These are phyloP conservation scores for Crotalus helleri DNA, from an alignment of 2,113 vertebrate species.

Conservation along the genomic window DNA sequence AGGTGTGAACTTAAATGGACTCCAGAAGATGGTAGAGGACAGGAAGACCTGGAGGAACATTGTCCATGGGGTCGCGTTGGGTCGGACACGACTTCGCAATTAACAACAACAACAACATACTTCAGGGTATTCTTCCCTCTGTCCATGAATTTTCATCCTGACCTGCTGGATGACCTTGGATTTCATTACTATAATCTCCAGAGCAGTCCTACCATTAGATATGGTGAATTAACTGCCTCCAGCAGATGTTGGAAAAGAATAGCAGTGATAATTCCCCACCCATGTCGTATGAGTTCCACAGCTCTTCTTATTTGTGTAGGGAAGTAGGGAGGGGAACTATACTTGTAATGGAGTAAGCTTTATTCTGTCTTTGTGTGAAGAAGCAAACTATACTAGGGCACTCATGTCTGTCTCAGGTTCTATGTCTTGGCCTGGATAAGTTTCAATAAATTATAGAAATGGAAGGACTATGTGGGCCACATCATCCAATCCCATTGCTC, in stretches of 20 bases:
- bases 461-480: background rate
- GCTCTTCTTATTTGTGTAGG: background rate
- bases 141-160: background rate
- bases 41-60: too few relatives aligned
- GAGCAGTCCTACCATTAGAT: background rate
- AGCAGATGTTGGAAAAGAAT: background rate
- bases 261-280: background rate
- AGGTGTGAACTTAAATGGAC: too few relatives aligned
- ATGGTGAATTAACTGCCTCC: background rate
- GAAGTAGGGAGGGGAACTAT: background rate
- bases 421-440: background rate
- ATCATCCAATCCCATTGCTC: background rate
- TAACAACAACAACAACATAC: too few relatives aligned
- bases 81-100: too few relatives aligned
- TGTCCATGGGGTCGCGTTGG: too few relatives aligned
- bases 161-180: background rate
- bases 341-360: background rate
- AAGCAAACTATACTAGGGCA: background rate
- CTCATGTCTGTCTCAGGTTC: background rate
- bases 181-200: background rate
- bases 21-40: too few relatives aligned
- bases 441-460: background rate
- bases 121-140: background rate
- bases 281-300: background rate
- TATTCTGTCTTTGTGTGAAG: background rate